A percentile compares a stretch with the other conserved stretches of the same genome.
phyloP scores from a whole-genome alignment of 2,113 vertebrate genomes.

The Pagrus major region DNA sequence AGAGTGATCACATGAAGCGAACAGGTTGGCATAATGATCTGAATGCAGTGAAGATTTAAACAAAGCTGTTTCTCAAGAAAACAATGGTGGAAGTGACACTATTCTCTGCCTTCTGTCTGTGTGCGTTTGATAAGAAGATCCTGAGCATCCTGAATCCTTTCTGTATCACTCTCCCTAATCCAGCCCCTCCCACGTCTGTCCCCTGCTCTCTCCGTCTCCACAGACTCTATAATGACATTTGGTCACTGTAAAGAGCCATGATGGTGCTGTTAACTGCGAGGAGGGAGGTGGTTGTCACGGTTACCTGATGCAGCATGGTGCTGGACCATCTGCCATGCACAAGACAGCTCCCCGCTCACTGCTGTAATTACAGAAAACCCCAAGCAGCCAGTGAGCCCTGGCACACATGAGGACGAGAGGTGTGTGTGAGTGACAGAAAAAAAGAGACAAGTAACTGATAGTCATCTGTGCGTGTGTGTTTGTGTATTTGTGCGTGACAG shows the following conservation, averaged over 20 bases:
- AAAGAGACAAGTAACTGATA: slow-evolving; percentile 2
- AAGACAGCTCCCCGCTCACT: slow-evolving; percentile 84
- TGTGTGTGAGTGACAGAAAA: slow-evolving; percentile 45
- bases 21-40: neutral
- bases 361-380: slow-evolving; percentile 84
- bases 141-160: slow-evolving; percentile 13
- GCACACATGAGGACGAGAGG: slow-evolving; percentile 59
- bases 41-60: slow-evolving; percentile 2
- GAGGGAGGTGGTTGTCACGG: slow-evolving; percentile 83
- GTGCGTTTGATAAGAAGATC: slow-evolving; percentile 24
- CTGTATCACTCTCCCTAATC: slow-evolving; percentile 14
- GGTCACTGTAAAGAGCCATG: slow-evolving; percentile 74
- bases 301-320: slow-evolving; percentile 91
- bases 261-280: slow-evolving; percentile 70
- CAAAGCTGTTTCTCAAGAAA: slow-evolving; percentile 15
- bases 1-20: no score
- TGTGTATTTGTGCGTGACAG: neutral
- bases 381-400: slow-evolving; percentile 67
- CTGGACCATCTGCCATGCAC: slow-evolving; percentile 91
- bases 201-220: slow-evolving; percentile 40
- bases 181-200: slow-evolving; percentile 2
- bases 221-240: slow-evolving; percentile 73
- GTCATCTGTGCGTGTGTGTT: neutral
- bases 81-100: neutral
- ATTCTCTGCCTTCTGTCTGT: slow-evolving; percentile 25